Conservation (phyloP, 2,797 vertebrate species). For the Aldrovandia affinis region DNA sequence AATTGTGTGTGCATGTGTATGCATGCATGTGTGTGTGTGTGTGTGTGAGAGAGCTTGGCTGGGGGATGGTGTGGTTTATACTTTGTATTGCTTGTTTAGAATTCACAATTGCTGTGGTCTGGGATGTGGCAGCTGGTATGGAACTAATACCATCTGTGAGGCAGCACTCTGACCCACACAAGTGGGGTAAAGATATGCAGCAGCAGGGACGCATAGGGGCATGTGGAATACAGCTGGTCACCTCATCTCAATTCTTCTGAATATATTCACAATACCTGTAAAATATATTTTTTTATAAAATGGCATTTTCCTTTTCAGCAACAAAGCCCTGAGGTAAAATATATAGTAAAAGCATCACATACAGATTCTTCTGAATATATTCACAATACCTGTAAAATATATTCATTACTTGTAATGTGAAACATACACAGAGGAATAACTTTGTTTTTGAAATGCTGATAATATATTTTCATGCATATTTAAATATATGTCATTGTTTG, state of each 20-base stretch:
- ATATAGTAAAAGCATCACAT: not conserved
- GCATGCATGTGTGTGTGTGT: not conserved
- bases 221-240: not conserved
- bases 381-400: not conserved
- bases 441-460: too few relatives aligned
- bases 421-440: too few relatives aligned
- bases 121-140: constrained; percentile 44
- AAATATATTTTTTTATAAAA: too few relatives aligned
- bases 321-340: not conserved
- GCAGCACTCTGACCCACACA: constrained; percentile 19
- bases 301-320: not conserved
- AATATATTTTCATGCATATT: too few relatives aligned
- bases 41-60: not conserved
- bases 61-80: not conserved
- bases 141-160: constrained; percentile 43
- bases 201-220: not conserved
- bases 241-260: too few relatives aligned
- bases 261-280: too few relatives aligned
- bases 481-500: too few relatives aligned
- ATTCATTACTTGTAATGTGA: not conserved
- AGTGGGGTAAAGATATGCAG: constrained; percentile 23
- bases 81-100: constrained; percentile 44
- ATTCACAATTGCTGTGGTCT: constrained; percentile 48
- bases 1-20: not conserved
- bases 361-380: not conserved